Conservation (phyloP, 2,797 vertebrate genomes). For the Pantherophis alleghaniensis region DNA sequence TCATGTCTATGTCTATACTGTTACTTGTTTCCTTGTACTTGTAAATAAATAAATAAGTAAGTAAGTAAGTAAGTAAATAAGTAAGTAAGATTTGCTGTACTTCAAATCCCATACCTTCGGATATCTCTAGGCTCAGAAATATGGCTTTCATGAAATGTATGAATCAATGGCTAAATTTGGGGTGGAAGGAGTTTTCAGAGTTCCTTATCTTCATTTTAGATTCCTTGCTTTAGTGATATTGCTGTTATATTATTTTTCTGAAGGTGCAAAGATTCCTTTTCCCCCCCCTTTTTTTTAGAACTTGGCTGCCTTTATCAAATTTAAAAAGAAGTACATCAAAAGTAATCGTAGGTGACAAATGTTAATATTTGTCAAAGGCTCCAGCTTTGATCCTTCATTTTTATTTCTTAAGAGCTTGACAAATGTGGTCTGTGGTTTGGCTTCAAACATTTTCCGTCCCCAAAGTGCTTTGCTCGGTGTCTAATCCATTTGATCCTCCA, state of each 20-base stretch:
- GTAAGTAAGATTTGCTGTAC: background rate
- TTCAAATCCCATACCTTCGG: background rate
- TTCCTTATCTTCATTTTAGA: constrained; percentile 60
- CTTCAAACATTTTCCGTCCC: constrained; percentile 73
- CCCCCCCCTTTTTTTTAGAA: constrained; percentile 61
- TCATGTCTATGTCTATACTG: no score
- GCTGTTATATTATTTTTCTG: constrained; percentile 60
- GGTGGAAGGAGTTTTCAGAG: background rate
- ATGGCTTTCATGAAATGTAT: background rate
- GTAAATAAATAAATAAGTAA: no score
- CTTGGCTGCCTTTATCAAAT: constrained; percentile 58
- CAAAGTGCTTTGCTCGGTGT: constrained; percentile 69
- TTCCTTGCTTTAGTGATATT: constrained; percentile 55
- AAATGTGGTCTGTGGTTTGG: constrained; percentile 77
- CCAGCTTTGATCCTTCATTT: constrained; percentile 77
- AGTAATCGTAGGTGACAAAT: constrained; percentile 80
- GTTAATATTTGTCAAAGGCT: constrained; percentile 80
- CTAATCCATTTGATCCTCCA: constrained; percentile 73
- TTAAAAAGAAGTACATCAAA: constrained; percentile 78
- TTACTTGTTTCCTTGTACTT: no score
- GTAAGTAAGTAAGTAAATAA: no score
- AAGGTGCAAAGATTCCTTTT: constrained; percentile 69
- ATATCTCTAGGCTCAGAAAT: background rate
- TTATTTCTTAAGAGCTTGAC: constrained; percentile 79
- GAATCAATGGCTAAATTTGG: constrained; percentile 54